Evolutionary conservation across 2,888 invertebrate species (phyloP), one percentile per base, ranked within the genome.

Genomic region (Tupiocoris notatus): DNA sequence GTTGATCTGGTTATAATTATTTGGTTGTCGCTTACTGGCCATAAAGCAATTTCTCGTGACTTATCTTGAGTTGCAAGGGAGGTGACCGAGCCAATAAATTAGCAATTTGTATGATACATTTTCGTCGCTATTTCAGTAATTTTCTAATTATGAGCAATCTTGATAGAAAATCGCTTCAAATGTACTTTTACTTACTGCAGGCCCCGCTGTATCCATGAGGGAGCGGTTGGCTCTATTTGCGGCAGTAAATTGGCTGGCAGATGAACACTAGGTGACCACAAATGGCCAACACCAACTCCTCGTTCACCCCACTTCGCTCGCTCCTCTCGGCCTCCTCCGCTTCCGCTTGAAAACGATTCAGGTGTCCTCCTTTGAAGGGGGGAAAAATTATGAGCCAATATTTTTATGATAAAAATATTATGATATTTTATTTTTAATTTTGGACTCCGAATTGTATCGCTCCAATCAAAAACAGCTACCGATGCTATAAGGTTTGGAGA

Each of bases 241-340:
- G 87, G 87, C 66, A 87, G 82, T 79, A 87, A 83, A 39, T 85
- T 86, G 66, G 84, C 86, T 1, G 86, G 86, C 3, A 85, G 85
- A 21, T 86, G 86, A 22, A 84, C 82, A 9, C 85, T 83, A 1
- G 89, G 88, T 80, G 89, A 89, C 90, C 90, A 91, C 54, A 90
- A 87, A 75, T 89, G 88, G 16, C 89, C 89, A 1, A 89, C 88
- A 62, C 89, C 89, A 25, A 89, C 88, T 0, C 89, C 89, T 77
- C 89, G 87, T 83, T 91, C 92, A 9, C 90, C 90, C 92, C 92
- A 93, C 79, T 90, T 89, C n/a, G 80, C 76, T 92, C 93, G 82
- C 92, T 92, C 67, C 79, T 80, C 76, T 79, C 81, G 24, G n/a
- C n/a, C n/a, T 75, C 77, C 54, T 23, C 78, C 75, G 57, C 76